phyloP scores from a whole-genome alignment of 1,140 invertebrate species.

The Drosophila pruinosa region DNA sequence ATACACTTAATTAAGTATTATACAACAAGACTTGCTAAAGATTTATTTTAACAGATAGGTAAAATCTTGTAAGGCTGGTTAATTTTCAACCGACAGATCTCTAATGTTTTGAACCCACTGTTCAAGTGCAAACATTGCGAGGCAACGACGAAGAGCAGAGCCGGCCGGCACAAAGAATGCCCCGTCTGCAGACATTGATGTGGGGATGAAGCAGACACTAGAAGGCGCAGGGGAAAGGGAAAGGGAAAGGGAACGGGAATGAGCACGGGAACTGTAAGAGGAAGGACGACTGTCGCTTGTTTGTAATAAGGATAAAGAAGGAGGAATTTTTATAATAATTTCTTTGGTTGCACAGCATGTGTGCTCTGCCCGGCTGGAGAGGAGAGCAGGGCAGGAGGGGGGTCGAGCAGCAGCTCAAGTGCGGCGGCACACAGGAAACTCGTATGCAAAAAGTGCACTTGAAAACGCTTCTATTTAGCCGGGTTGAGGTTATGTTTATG shows the following conservation, averaged over 20 bases:
- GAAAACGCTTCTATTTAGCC: constrained; percentile 45
- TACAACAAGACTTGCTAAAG: no score
- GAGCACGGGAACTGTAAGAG: neutral
- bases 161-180: constrained; percentile 16
- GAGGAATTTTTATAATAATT: constrained; percentile 60
- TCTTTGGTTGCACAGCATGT: constrained; percentile 38
- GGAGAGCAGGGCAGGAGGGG: neutral
- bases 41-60: neutral
- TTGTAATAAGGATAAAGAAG: constrained; percentile 49
- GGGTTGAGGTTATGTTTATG: constrained; percentile 69
- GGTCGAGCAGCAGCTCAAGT: constrained; percentile 47
- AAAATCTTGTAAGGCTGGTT: neutral
- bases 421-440: constrained; percentile 55
- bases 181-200: constrained; percentile 3
- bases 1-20: no score
- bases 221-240: neutral
- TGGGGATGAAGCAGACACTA: neutral
- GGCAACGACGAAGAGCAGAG: neutral
- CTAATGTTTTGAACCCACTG: neutral
- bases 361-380: constrained; percentile 10
- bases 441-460: constrained; percentile 74
- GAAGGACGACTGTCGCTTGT: constrained; percentile 30
- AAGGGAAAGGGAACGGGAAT: neutral
- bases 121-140: neutral
- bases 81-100: neutral